These are phyloP conservation scores for Deroplatys truncata DNA, from an alignment of 2,888 invertebrate genomes.

Conservation along the genomic window DNA sequence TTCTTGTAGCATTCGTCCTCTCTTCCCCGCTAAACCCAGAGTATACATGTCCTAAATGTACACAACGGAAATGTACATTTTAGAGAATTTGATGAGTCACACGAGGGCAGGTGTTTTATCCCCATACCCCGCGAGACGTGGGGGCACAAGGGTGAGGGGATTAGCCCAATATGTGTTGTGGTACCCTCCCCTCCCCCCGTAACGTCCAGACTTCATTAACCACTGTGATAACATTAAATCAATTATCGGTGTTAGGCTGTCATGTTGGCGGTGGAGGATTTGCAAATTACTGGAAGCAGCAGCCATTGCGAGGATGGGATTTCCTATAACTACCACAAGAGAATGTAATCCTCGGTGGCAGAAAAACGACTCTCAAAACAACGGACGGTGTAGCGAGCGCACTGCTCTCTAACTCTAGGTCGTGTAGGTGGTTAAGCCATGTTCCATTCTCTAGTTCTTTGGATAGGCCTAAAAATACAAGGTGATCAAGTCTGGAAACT, in stretches of 20 bases:
- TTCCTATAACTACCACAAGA: background rate
- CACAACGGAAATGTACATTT: background rate
- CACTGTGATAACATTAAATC: conserved; percentile 16
- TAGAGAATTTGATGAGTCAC: background rate
- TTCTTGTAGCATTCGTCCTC: background rate
- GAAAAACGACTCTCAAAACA: background rate
- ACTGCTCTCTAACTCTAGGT: background rate
- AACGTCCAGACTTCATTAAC: conserved; percentile 11
- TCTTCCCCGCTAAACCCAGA: background rate
- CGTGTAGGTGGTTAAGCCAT: too few species aligned
- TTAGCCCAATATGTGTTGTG: conserved; percentile 9
- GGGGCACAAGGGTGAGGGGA: background rate
- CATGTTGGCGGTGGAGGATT: background rate
- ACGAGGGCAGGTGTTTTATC: background rate
- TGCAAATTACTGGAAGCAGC: conserved; percentile 4
- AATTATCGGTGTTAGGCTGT: conserved; percentile 16
- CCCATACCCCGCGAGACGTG: background rate
- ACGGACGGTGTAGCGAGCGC: background rate
- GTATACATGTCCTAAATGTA: background rate
- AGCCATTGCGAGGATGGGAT: conserved; percentile 5
- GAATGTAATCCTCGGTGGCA: background rate
- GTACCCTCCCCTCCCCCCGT: background rate
- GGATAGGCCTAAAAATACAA: too few species aligned
- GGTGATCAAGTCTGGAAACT: too few species aligned
- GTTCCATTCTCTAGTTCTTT: too few species aligned